These are phyloP conservation scores for Vanessa tameamea DNA, from an alignment of 1,140 invertebrate species.

Conservation along the genomic window DNA sequence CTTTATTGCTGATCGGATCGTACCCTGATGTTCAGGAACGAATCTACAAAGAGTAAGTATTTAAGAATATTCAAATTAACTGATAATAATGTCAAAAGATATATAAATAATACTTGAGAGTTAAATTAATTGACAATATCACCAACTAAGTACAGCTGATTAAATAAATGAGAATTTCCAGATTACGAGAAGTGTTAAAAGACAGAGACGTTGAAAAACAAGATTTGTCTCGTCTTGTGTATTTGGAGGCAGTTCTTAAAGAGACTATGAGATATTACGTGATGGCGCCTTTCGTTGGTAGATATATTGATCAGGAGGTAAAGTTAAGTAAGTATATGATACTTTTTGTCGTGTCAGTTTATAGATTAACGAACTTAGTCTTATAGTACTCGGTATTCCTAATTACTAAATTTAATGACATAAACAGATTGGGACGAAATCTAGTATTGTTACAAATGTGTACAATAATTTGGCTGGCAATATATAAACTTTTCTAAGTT, in stretches of 20 bases:
- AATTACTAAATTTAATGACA: too few relatives aligned
- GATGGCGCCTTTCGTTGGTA: constrained; percentile 82
- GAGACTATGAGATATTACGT: constrained; percentile 82
- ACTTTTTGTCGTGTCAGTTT: too few relatives aligned
- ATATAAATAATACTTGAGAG: too few relatives aligned
- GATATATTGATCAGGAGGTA: constrained; percentile 74
- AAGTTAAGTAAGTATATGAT: constrained; percentile 52
- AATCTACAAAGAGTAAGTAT: constrained; percentile 51
- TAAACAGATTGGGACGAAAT: too few relatives aligned
- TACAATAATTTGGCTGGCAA: too few relatives aligned
- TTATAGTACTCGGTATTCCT: too few relatives aligned
- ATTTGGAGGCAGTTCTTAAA: constrained; percentile 83
- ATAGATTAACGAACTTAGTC: too few relatives aligned
- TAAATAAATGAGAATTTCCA: constrained; percentile 19
- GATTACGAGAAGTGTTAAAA: constrained; percentile 49
- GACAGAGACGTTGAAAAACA: constrained; percentile 75
- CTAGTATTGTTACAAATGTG: too few relatives aligned
- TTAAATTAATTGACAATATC: too few relatives aligned
- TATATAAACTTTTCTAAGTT: too few relatives aligned
- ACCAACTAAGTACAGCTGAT: background rate
- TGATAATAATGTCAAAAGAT: too few relatives aligned
- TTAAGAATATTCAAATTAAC: too few relatives aligned
- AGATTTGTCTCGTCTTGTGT: constrained; percentile 81
- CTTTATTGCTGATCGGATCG: constrained; percentile 43
- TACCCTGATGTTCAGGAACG: constrained; percentile 47